These are phyloP conservation scores for Heteromormyrus szaboi DNA, from an alignment of 2,797 vertebrate species.

Conservation along the genomic window DNA sequence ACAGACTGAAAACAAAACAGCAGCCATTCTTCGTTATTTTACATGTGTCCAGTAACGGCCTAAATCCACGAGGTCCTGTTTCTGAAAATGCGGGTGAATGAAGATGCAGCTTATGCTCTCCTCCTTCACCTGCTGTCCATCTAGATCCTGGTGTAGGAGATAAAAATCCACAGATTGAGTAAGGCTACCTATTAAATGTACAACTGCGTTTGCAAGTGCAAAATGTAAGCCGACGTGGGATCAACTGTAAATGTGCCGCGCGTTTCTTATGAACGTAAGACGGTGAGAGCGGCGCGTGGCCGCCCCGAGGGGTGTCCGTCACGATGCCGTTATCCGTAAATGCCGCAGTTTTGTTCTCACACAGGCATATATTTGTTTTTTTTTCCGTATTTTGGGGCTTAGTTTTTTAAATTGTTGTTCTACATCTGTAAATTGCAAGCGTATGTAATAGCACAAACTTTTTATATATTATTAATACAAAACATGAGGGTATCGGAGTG, in stretches of 20 bases:
- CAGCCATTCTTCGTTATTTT: neutral
- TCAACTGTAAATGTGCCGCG: neutral
- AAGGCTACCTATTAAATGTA: neutral
- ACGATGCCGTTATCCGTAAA: neutral
- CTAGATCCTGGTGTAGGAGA: neutral
- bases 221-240: neutral
- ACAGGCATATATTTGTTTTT: neutral
- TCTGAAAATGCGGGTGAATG: neutral
- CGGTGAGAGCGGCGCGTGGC: neutral
- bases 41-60: neutral
- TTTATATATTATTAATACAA: neutral
- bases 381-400: neutral
- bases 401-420: neutral
- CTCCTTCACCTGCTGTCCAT: neutral
- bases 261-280: neutral
- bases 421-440: neutral
- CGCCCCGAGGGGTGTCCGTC: neutral
- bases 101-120: neutral
- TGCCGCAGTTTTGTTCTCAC: neutral
- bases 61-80: neutral
- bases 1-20: neutral
- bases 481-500: neutral
- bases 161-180: neutral
- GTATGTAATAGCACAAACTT: neutral
- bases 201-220: neutral